Evolutionary conservation across 2,113 vertebrate genomes (phyloP).

Genomic region (Hydropotes inermis): DNA sequence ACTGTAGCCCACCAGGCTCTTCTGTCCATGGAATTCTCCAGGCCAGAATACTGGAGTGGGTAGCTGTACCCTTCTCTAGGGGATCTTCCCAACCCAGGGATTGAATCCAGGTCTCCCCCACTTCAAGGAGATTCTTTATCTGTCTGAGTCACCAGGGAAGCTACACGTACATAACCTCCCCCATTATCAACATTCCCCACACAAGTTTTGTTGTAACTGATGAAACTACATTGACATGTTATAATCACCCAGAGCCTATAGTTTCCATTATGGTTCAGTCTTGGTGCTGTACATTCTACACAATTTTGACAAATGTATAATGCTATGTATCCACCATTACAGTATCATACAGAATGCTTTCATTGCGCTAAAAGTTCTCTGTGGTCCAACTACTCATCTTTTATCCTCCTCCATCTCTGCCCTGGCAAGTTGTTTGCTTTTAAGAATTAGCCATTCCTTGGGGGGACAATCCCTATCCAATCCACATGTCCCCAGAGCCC

Average conservation of each 20-base stretch:
- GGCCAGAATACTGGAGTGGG: background rate
- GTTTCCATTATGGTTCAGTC: background rate
- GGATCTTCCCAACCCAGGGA: background rate
- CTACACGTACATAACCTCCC: background rate
- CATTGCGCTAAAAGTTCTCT: background rate
- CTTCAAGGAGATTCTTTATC: background rate
- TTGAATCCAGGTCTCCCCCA: fast-evolving
- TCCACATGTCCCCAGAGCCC: background rate
- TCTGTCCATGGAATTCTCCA: background rate
- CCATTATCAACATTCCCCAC: background rate
- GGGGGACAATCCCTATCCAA: background rate
- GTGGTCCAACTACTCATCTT: background rate
- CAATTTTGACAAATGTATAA: background rate
- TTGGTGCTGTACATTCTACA: background rate
- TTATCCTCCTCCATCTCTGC: background rate
- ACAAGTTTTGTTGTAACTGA: too few species aligned
- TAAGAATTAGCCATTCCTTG: background rate
- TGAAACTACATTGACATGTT: background rate
- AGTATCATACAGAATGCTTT: background rate
- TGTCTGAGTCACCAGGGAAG: background rate
- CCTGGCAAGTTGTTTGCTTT: background rate
- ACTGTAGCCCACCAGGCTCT: background rate
- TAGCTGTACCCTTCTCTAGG: background rate
- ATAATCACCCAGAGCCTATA: background rate
- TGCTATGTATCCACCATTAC: background rate